Evolutionary conservation across 2,113 vertebrate genomes (phyloP).

Genomic region (Sebastes fasciatus): DNA sequence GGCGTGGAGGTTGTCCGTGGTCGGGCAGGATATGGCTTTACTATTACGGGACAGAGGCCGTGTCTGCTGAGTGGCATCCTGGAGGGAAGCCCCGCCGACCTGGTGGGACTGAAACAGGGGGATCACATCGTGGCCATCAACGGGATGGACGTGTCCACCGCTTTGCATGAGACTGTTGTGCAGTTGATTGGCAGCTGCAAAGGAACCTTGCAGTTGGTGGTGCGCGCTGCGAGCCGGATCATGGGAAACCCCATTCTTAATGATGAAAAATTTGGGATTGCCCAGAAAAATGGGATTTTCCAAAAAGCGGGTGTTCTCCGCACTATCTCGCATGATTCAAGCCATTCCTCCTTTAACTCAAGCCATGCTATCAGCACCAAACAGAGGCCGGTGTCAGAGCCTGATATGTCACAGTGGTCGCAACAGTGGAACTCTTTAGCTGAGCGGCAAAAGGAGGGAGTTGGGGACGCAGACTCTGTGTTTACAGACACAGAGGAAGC

Average conservation of each 20-base stretch:
- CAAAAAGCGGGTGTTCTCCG: constrained; percentile 90
- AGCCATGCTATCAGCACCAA: constrained; percentile 71
- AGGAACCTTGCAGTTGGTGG: constrained; percentile 88
- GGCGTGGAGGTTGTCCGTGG: constrained; percentile 91
- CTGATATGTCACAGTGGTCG: constrained; percentile 82
- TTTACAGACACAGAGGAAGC: constrained; percentile 84
- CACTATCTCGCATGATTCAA: constrained; percentile 89
- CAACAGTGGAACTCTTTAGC: constrained; percentile 69
- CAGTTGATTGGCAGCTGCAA: constrained; percentile 92
- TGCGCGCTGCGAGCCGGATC: constrained; percentile 81
- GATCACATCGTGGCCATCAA: constrained; percentile 92
- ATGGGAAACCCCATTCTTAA: constrained; percentile 87
- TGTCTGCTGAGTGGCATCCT: constrained; percentile 92
- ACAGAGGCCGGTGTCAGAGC: constrained; percentile 88
- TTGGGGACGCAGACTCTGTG: constrained; percentile 79
- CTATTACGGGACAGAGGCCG: constrained; percentile 92
- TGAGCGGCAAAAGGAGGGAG: constrained; percentile 77
- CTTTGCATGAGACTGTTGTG: constrained; percentile 92
- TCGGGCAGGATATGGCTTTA: constrained; percentile 94
- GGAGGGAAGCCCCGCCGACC: constrained; percentile 92
- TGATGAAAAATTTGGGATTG: constrained; percentile 86
- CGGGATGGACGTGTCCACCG: constrained; percentile 89
- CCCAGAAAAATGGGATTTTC: constrained; percentile 82
- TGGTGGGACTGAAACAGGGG: constrained; percentile 91
- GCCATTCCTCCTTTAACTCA: constrained; percentile 66